Evolutionary conservation across 1,140 invertebrate species (phyloP), one percentile per base, ranked within the genome.

Genomic region (Oryzaephilus surinamensis): DNA sequence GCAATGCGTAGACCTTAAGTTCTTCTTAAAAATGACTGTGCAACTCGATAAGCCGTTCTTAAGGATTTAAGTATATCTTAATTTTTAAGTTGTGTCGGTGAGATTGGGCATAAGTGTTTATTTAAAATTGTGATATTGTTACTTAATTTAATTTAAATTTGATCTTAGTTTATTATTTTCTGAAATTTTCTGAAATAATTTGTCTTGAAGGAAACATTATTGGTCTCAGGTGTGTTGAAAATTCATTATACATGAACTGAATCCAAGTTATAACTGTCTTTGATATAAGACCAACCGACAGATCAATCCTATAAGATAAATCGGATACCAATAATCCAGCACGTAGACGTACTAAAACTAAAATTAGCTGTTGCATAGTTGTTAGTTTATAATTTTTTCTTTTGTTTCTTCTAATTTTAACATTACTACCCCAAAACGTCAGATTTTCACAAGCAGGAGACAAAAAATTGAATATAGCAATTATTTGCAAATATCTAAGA

Each of bases 161-260:
- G n/a, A n/a, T n/a, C n/a, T n/a, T n/a, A n/a, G n/a, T n/a, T n/a
- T n/a, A n/a, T n/a, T n/a, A n/a, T n/a, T n/a, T n/a, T n/a, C n/a
- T n/a, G n/a, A 46, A 13, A 36, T 28, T 33, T 39, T 43, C 14
- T 34, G 37, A 12, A 44, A 35, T 28, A 26, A 43, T 21, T 43
- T 4, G 3, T 10, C 14, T 24, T 39, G 38, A 32, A 8, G 44
- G 40, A 21, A 46, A 46, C 37, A 46, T 50, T 14, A 17, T 29
- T 35, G 41, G 32, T 4, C 45, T 29, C 14, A 38, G 34, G 15
- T 41, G 15, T 2, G 11, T 18, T 26, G 12, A 14, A 37, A 44
- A 48, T 41, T 50, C 26, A 21, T 46, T 26, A 17, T 29, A 39
- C 21, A 51, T 36, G 32, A 38, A 39, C 5, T 45, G 24, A 21